These are phyloP conservation scores for Pseudochromis fuscus DNA, from an alignment of 2,797 vertebrate genomes.

Conservation along the genomic window DNA sequence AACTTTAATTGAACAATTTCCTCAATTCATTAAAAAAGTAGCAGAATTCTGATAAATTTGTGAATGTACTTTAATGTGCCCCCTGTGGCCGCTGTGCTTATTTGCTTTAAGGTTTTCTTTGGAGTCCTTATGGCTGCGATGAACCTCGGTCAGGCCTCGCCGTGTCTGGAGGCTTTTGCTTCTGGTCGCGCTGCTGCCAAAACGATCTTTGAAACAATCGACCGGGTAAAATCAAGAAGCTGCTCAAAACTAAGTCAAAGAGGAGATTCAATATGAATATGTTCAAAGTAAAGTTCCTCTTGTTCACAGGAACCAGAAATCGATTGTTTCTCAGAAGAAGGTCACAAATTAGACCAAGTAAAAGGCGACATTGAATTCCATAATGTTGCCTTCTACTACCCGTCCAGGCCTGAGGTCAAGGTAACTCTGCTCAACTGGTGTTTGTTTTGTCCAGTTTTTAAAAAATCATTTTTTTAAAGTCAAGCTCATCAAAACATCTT, in stretches of 20 bases:
- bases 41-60: too few relatives aligned
- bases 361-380: slow-evolving; percentile 96
- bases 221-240: slow-evolving; percentile 76
- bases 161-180: slow-evolving; percentile 87
- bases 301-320: slow-evolving; percentile 89
- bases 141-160: slow-evolving; percentile 86
- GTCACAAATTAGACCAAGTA: slow-evolving; percentile 91
- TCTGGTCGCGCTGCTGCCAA: slow-evolving; percentile 87
- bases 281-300: too few relatives aligned
- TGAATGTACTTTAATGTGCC: not conserved
- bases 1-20: too few relatives aligned
- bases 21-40: too few relatives aligned
- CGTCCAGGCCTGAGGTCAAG: slow-evolving; percentile 93
- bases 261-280: not conserved
- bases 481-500: not conserved
- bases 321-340: slow-evolving; percentile 95
- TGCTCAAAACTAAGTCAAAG: not conserved
- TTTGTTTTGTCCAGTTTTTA: not conserved
- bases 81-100: not conserved
- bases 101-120: slow-evolving; percentile 85
- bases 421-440: slow-evolving; percentile 70
- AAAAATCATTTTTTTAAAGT: slow-evolving; percentile 5
- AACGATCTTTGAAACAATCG: slow-evolving; percentile 87
- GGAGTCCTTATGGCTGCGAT: slow-evolving; percentile 87
- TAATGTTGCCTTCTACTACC: slow-evolving; percentile 92